Conservation (phyloP, 2,888 invertebrate genomes). For the Xestia ashworthii region DNA sequence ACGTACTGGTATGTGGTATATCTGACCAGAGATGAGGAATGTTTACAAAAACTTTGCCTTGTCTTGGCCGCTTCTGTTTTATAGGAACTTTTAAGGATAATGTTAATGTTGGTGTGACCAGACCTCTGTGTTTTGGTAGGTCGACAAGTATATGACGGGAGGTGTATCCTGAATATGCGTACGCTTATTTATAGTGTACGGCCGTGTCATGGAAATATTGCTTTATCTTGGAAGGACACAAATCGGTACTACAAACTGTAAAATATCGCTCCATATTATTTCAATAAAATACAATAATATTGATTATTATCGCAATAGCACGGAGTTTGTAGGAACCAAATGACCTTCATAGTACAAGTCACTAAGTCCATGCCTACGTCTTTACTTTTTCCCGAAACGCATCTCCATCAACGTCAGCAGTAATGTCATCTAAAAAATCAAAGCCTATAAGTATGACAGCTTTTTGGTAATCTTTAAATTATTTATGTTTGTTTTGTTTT, state of each 20-base stretch:
- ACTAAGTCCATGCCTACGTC: constrained; percentile 3
- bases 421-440: constrained; percentile 20
- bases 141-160: neutral
- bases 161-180: neutral
- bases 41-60: neutral
- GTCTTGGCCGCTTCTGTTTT: too few relatives aligned
- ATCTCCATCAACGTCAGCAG: neutral
- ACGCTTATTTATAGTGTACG: neutral
- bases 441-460: neutral
- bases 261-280: neutral
- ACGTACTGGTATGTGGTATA: neutral
- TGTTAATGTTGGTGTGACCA: neutral
- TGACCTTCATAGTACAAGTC: neutral
- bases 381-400: neutral
- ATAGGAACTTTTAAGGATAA: neutral
- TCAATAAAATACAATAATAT: neutral
- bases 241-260: neutral
- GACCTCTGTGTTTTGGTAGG: neutral
- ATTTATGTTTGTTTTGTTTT: constrained; percentile 26
- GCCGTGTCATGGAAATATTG: neutral
- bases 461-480: constrained; percentile 35
- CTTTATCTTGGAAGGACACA: neutral
- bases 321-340: constrained; percentile 3
- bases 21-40: neutral
- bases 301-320: neutral